Conservation (phyloP, 2,888 invertebrate species). For the Sussaba pulchella region DNA sequence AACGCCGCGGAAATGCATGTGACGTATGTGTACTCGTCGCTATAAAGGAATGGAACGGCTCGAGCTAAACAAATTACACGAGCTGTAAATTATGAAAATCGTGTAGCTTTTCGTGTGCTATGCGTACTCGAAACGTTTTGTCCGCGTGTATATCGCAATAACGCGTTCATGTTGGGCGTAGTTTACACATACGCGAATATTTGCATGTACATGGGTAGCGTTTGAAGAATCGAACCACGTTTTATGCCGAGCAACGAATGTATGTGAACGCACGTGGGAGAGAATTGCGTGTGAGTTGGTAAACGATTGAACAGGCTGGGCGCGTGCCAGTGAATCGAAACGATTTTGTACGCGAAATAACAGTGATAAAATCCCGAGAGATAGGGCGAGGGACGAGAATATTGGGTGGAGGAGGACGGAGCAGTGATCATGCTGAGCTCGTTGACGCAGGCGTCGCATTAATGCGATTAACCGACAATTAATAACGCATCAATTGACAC, state of each 20-base stretch:
- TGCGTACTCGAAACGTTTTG: conserved; percentile 54
- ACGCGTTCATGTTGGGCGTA: too few species aligned
- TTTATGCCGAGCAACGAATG: background rate
- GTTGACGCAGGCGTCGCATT: conserved; percentile 77
- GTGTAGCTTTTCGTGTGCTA: conserved; percentile 61
- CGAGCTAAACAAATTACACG: conserved; percentile 80
- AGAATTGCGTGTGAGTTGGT: conserved; percentile 65
- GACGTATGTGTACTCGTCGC: conserved; percentile 16
- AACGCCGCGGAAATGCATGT: too few species aligned
- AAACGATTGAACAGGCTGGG: conserved; percentile 74
- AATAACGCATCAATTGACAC: conserved; percentile 84
- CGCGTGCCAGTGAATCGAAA: conserved; percentile 81
- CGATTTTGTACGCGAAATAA: conserved; percentile 80
- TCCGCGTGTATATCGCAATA: conserved; percentile 14
- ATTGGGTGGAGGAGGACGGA: conserved; percentile 3
- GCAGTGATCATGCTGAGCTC: conserved; percentile 56
- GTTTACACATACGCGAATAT: conserved; percentile 26
- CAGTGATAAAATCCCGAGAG: conserved; percentile 77
- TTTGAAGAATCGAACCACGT: conserved; percentile 34
- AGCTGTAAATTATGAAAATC: conserved; percentile 83
- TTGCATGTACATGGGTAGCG: conserved; percentile 22
- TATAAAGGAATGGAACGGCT: conserved; percentile 45
- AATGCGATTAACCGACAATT: conserved; percentile 84
- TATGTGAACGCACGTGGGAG: conserved; percentile 35
- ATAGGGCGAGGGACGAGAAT: conserved; percentile 55